Percentiles rank a stretch among this genome's conserved stretches.
These are phyloP conservation scores for Darevskia nairensis DNA, from an alignment of 2,797 vertebrate species.

Conservation along the genomic window DNA sequence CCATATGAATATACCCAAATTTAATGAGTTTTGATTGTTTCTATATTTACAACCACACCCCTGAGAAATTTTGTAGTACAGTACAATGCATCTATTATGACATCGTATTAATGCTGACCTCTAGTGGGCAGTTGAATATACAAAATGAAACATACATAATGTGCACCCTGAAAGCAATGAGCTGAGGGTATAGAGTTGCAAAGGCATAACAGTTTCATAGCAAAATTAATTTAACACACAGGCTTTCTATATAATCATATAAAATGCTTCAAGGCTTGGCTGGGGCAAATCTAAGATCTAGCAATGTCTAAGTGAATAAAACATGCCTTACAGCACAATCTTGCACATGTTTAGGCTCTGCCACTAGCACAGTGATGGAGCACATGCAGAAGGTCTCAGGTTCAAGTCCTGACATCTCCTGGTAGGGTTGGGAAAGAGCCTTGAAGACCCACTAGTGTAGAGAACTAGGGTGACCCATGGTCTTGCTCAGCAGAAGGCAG, in stretches of 20 bases:
- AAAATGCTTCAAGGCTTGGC: not conserved
- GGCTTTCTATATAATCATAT: not conserved
- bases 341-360: not conserved
- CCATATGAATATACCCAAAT: not conserved
- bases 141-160: not conserved
- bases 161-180: not conserved
- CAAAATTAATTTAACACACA: not conserved
- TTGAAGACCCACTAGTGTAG: not conserved
- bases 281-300: not conserved
- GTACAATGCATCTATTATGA: not conserved
- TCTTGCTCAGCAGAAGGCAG: not conserved
- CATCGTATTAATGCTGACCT: slow-evolving; percentile 50
- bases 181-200: not conserved
- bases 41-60: not conserved
- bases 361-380: not conserved
- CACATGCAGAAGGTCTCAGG: not conserved
- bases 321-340: too few relatives aligned
- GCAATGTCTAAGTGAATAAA: not conserved
- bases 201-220: not conserved
- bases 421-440: not conserved
- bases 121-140: slow-evolving; percentile 40
- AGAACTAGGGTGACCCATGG: not conserved
- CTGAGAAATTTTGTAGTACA: not conserved
- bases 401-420: not conserved
- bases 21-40: not conserved